Percentiles rank a stretch among this genome's conserved stretches.
Evolutionary conservation across 2,797 vertebrate species (phyloP).

Genomic region (Chromobotia macracanthus): DNA sequence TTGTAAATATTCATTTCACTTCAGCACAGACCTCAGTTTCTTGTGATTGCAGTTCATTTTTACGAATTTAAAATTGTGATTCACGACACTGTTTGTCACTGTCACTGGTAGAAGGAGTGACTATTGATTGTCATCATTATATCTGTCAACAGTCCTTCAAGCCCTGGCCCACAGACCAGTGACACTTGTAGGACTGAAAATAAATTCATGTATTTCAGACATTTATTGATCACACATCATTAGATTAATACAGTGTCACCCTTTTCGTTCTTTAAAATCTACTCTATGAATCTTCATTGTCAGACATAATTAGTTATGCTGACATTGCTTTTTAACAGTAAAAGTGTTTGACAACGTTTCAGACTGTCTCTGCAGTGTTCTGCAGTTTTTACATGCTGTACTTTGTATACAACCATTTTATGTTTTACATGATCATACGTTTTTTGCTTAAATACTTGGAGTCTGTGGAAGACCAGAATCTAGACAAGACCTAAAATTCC

Average conservation of each 20-base stretch:
- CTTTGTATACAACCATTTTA: neutral
- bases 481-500: too few relatives aligned
- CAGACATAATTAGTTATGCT: neutral
- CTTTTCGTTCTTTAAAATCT: neutral
- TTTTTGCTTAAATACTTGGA: neutral
- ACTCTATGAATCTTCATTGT: neutral
- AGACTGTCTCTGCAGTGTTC: neutral
- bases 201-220: neutral
- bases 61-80: neutral
- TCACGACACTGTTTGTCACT: neutral
- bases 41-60: neutral
- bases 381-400: neutral
- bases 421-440: neutral
- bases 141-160: neutral
- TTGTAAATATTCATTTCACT: conserved; percentile 26
- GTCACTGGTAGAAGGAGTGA: neutral
- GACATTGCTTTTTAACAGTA: neutral
- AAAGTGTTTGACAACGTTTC: neutral
- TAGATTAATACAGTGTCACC: neutral
- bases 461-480: too few relatives aligned
- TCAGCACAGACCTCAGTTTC: neutral
- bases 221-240: neutral
- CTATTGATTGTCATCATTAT: neutral
- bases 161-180: neutral
- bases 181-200: neutral